A percentile compares a stretch with the other conserved stretches of the same genome.
These are phyloP conservation scores for Drosophila lini DNA, from an alignment of 1,140 invertebrate genomes.

Conservation along the genomic window DNA sequence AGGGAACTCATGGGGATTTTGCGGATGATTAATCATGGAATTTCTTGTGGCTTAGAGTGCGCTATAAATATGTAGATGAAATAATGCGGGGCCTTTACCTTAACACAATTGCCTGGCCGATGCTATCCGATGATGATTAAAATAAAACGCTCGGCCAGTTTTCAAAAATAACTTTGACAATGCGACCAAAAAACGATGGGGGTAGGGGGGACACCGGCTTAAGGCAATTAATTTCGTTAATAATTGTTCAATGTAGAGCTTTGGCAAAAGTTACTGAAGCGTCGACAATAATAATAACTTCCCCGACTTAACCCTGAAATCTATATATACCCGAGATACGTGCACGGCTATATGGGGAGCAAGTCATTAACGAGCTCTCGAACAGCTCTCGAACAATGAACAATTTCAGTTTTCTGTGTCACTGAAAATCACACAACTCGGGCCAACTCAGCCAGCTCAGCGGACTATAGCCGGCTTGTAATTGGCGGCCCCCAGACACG, in stretches of 20 bases:
- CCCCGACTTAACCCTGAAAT: slow-evolving; percentile 68
- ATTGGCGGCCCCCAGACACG: slow-evolving; percentile 40
- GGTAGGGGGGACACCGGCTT: slow-evolving; percentile 13
- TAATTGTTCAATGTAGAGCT: slow-evolving; percentile 66
- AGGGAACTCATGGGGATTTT: slow-evolving; percentile 24
- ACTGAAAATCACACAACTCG: slow-evolving; percentile 69
- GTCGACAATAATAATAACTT: slow-evolving; percentile 64
- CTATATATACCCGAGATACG: slow-evolving; percentile 37
- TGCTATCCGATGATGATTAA: slow-evolving; percentile 28
- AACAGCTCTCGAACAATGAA: slow-evolving; percentile 70
- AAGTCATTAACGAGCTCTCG: slow-evolving; percentile 67
- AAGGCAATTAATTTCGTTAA: slow-evolving; percentile 64
- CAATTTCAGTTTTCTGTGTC: slow-evolving; percentile 75
- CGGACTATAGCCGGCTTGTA: slow-evolving; percentile 63
- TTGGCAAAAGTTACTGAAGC: slow-evolving; percentile 64
- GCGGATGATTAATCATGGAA: slow-evolving; percentile 43
- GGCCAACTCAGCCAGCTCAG: slow-evolving; percentile 47
- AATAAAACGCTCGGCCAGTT: slow-evolving; percentile 49
- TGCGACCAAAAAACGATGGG: slow-evolving; percentile 8
- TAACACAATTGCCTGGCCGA: slow-evolving; percentile 39
- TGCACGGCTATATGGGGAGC: slow-evolving; percentile 45
- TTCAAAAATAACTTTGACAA: slow-evolving; percentile 52
- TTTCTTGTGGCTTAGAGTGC: slow-evolving; percentile 31
- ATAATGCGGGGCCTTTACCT: slow-evolving; percentile 51
- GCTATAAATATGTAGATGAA: slow-evolving; percentile 35